Conservation (phyloP, 2,113 vertebrate species). For the Numenius arquata region DNA sequence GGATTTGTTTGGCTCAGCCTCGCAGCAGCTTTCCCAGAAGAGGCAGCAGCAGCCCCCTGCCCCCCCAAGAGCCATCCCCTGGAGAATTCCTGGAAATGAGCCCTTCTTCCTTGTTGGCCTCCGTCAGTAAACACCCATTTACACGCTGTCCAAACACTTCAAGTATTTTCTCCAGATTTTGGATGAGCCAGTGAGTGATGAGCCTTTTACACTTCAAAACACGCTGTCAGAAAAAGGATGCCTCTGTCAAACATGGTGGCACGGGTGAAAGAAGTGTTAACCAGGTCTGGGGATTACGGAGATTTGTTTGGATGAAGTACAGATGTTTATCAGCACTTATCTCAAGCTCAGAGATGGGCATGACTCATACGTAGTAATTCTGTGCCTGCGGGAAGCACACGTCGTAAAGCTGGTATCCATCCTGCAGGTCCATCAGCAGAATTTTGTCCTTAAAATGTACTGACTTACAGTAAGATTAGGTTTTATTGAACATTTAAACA, state of each 20-base stretch:
- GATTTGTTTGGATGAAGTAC: background rate
- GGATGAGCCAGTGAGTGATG: background rate
- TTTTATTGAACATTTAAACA: background rate
- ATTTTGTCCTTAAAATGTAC: background rate
- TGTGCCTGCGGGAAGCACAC: background rate
- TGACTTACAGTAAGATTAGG: background rate
- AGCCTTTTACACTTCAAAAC: background rate
- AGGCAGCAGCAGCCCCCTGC: background rate
- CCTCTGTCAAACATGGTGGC: background rate
- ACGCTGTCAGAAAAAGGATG: background rate
- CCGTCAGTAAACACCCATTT: background rate
- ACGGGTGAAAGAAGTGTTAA: background rate
- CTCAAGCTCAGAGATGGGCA: background rate
- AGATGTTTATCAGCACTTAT: background rate
- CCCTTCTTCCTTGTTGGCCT: background rate
- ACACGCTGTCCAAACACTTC: background rate
- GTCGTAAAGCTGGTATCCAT: background rate
- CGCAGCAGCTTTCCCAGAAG: background rate
- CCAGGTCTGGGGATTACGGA: background rate
- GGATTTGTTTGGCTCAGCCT: background rate
- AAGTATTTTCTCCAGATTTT: background rate
- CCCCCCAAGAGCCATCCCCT: background rate
- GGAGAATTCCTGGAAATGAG: background rate
- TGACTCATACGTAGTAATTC: background rate
- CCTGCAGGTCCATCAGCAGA: background rate